A percentile compares a stretch with the other conserved stretches of the same genome.
These are phyloP conservation scores for Neodiprion pinetum DNA, from an alignment of 1,140 invertebrate genomes.

Conservation along the genomic window DNA sequence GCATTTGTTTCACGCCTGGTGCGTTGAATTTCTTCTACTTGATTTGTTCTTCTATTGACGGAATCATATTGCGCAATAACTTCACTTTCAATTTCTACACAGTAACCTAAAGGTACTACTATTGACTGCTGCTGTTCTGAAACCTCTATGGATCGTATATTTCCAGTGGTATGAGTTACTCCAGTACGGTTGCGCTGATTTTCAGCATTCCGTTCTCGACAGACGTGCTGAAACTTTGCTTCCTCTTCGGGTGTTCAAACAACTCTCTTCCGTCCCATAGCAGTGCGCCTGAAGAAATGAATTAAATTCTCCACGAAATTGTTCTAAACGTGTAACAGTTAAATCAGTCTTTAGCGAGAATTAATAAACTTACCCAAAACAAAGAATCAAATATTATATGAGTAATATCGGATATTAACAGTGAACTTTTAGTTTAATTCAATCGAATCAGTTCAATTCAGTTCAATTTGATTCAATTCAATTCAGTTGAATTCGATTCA, in stretches of 20 bases:
- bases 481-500: background rate
- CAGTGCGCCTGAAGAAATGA: background rate
- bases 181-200: background rate
- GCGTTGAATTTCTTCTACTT: background rate
- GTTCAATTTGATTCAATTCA: background rate
- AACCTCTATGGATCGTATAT: too few relatives aligned
- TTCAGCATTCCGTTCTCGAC: slow-evolving; percentile 12
- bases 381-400: background rate
- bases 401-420: too few relatives aligned
- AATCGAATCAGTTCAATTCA: too few relatives aligned
- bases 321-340: background rate
- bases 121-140: too few relatives aligned
- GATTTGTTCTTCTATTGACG: too few relatives aligned
- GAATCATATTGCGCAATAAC: too few relatives aligned
- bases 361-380: background rate
- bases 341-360: slow-evolving; percentile 8
- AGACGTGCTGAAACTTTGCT: slow-evolving; percentile 16
- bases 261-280: slow-evolving; percentile 18
- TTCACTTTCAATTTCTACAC: too few relatives aligned
- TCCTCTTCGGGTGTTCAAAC: slow-evolving; percentile 18
- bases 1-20: slow-evolving; percentile 8
- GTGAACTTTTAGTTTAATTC: too few relatives aligned
- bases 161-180: too few relatives aligned
- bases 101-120: too few relatives aligned
- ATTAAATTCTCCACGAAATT: slow-evolving; percentile 3